These are phyloP conservation scores for Tor tambroides DNA, from an alignment of 2,113 vertebrate genomes.

Conservation along the genomic window DNA sequence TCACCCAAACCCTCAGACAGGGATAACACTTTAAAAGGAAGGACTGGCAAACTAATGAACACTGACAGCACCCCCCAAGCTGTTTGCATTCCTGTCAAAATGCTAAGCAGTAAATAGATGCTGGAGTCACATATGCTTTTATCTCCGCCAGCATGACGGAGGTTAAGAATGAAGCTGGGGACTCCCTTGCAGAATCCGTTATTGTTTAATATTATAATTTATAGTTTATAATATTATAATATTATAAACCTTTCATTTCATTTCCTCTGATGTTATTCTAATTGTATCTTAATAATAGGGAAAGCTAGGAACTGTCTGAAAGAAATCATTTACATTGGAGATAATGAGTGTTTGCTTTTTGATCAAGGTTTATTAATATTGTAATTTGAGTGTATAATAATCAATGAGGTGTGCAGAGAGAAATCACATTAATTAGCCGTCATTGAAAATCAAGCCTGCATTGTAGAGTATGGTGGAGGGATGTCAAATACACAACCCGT, in stretches of 20 bases:
- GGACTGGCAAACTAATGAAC: constrained; percentile 57
- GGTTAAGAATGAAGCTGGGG: constrained; percentile 47
- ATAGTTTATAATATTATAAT: no score
- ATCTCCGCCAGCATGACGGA: constrained; percentile 49
- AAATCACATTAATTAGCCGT: constrained; percentile 44
- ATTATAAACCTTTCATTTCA: constrained; percentile 52
- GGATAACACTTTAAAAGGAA: constrained; percentile 42
- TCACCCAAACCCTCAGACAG: constrained; percentile 5
- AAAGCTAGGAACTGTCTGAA: constrained; percentile 41
- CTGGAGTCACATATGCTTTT: constrained; percentile 45
- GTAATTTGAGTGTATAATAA: constrained; percentile 17
- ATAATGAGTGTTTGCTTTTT: constrained; percentile 54
- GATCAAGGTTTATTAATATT: constrained; percentile 52
- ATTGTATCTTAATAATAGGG: constrained; percentile 50
- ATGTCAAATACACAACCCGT: neutral
- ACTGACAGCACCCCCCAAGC: constrained; percentile 58
- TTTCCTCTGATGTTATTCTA: constrained; percentile 55
- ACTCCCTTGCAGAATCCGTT: constrained; percentile 56
- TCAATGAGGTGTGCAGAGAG: constrained; percentile 25
- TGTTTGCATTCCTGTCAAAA: constrained; percentile 62
- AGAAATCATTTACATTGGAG: constrained; percentile 52
- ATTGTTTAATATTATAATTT: constrained; percentile 47
- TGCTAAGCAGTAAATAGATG: constrained; percentile 60
- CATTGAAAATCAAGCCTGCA: neutral
- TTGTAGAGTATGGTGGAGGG: neutral